phyloP scores from a whole-genome alignment of 2,113 vertebrate species.

The Cheirogaleus medius region DNA sequence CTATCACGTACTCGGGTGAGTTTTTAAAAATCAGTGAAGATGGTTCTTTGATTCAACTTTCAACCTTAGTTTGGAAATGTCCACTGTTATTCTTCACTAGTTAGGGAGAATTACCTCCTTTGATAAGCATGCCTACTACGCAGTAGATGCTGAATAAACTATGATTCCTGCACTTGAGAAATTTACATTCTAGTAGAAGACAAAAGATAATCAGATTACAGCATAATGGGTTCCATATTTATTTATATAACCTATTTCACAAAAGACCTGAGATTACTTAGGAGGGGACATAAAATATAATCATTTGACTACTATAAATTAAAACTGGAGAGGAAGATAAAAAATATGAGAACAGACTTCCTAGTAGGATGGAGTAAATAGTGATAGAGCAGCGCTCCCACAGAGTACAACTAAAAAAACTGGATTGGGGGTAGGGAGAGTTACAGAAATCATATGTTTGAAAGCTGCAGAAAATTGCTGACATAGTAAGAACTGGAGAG shows the following conservation, averaged over 20 bases:
- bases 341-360: not conserved
- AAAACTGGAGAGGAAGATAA: not conserved
- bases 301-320: not conserved
- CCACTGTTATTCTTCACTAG: not conserved
- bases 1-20: not conserved
- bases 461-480: not conserved
- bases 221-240: not conserved
- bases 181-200: not conserved
- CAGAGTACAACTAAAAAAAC: not conserved
- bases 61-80: not conserved
- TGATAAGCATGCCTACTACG: not conserved
- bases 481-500: not conserved
- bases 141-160: not conserved
- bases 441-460: not conserved
- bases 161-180: not conserved
- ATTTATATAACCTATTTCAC: not conserved
- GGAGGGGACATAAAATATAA: not conserved
- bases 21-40: not conserved
- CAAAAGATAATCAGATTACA: not conserved
- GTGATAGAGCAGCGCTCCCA: not conserved
- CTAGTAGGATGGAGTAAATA: not conserved
- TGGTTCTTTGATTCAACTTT: not conserved
- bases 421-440: rapidly evolving
- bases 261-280: not conserved
- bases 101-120: not conserved